phyloP scores from a whole-genome alignment of 1,140 invertebrate species.

The Dendroctonus ponderosae region DNA sequence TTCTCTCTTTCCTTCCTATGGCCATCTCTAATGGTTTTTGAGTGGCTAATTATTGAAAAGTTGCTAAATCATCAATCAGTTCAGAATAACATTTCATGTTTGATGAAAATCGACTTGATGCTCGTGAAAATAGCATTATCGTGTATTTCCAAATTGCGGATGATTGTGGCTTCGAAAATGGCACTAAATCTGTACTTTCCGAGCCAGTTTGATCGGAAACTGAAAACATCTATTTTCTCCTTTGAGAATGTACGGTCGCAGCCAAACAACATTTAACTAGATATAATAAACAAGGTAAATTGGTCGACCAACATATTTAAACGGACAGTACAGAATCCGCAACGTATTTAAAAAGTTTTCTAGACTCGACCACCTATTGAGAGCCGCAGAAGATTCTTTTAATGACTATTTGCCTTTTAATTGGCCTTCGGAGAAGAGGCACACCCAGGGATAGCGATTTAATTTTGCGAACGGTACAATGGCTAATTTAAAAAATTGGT shows the following conservation, averaged over 20 bases:
- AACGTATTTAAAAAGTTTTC: slow-evolving; percentile 11
- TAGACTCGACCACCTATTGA: slow-evolving; percentile 27
- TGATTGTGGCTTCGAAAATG: too few species aligned
- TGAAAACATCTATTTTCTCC: not conserved
- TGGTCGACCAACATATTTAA: slow-evolving; percentile 10
- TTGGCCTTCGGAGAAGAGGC: slow-evolving; percentile 23
- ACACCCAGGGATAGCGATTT: slow-evolving; percentile 22
- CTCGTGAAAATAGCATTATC: too few species aligned
- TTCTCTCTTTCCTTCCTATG: too few species aligned
- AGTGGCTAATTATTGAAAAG: too few species aligned
- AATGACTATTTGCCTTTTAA: slow-evolving; percentile 23
- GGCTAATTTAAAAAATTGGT: slow-evolving; percentile 12
- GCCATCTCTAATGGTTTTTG: too few species aligned
- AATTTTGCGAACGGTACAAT: slow-evolving; percentile 13
- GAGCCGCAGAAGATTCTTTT: slow-evolving; percentile 26
- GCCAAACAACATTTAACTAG: slow-evolving; percentile 10
- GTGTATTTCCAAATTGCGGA: too few species aligned
- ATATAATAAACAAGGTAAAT: slow-evolving; percentile 18
- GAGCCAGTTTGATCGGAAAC: too few species aligned
- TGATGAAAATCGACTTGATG: too few species aligned
- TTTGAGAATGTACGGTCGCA: slow-evolving; percentile 4
- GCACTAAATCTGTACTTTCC: too few species aligned
- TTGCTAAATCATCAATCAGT: too few species aligned
- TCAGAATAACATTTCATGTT: too few species aligned
- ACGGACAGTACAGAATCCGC: too few species aligned